Evolutionary conservation across 1,140 invertebrate genomes (phyloP).

Genomic region (Maniola jurtina): DNA sequence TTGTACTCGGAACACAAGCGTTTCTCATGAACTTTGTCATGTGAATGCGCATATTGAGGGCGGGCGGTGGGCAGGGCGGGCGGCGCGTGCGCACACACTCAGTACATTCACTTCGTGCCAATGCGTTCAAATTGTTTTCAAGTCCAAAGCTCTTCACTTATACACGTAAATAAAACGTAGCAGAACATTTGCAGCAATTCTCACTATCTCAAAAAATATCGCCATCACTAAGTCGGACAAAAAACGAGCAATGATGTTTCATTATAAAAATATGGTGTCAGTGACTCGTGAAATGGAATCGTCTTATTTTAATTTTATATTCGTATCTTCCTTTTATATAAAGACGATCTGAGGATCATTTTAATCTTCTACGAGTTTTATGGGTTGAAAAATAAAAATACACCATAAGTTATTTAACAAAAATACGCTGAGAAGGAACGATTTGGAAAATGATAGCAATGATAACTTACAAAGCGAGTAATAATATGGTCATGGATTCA

Average conservation of each 20-base stretch:
- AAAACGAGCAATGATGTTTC: constrained; percentile 35
- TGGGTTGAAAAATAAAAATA: not conserved
- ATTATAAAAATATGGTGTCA: constrained; percentile 60
- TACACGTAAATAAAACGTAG: constrained; percentile 16
- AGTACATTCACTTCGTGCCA: constrained; percentile 32
- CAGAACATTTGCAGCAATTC: constrained; percentile 21
- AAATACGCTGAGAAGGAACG: too few relatives aligned
- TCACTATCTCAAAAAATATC: constrained; percentile 15
- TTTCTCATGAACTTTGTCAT: constrained; percentile 45
- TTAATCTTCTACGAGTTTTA: not conserved
- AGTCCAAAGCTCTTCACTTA: constrained; percentile 32
- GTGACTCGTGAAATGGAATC: constrained; percentile 41
- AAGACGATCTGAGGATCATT: not conserved
- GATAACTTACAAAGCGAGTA: too few relatives aligned
- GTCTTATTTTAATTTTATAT: constrained; percentile 16
- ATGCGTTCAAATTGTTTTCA: constrained; percentile 36
- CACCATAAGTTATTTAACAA: not conserved
- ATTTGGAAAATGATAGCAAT: too few relatives aligned
- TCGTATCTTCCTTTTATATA: constrained; percentile 4
- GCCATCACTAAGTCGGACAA: not conserved
- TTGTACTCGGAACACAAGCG: constrained; percentile 29
- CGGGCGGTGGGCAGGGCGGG: constrained; percentile 46
- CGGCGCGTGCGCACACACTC: constrained; percentile 50
- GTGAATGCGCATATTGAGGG: constrained; percentile 59
- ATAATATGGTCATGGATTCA: too few relatives aligned